Percentiles rank a stretch among this genome's conserved stretches.
phyloP scores from a whole-genome alignment of 2,113 vertebrate genomes.

The Lepus timidus region DNA sequence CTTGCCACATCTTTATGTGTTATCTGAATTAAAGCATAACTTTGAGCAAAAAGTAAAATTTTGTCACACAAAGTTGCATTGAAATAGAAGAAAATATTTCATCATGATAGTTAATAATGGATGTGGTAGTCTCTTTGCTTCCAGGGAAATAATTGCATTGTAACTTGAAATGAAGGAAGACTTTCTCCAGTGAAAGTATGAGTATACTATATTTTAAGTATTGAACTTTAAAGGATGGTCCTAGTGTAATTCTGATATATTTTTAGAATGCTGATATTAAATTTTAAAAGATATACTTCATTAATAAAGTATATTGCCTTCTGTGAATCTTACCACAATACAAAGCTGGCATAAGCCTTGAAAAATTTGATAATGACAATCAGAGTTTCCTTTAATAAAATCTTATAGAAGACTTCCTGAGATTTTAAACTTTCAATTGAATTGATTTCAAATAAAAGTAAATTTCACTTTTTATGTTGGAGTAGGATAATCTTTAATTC shows the following conservation, averaged over 20 bases:
- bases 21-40: not conserved
- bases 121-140: not conserved
- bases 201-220: slow-evolving; percentile 19
- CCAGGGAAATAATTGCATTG: not conserved
- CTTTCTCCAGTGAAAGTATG: slow-evolving; percentile 61
- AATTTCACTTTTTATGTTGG: not conserved
- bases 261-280: slow-evolving; percentile 74
- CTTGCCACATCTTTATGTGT: not conserved
- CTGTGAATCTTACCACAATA: slow-evolving; percentile 60
- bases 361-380: slow-evolving; percentile 45
- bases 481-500: not conserved
- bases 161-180: not conserved
- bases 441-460: slow-evolving; percentile 20
- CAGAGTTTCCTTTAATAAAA: slow-evolving; percentile 66
- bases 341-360: slow-evolving; percentile 55
- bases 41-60: not conserved
- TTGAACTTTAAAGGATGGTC: slow-evolving; percentile 22
- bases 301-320: slow-evolving; percentile 59
- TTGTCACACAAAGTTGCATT: not conserved
- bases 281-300: slow-evolving; percentile 58
- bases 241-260: slow-evolving; percentile 44
- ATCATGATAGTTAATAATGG: not conserved
- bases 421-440: slow-evolving; percentile 44
- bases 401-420: slow-evolving; percentile 34
- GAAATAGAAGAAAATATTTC: not conserved